These are phyloP conservation scores for Oreohelix idahoensis DNA, from an alignment of 1,140 invertebrate genomes.

Conservation along the genomic window DNA sequence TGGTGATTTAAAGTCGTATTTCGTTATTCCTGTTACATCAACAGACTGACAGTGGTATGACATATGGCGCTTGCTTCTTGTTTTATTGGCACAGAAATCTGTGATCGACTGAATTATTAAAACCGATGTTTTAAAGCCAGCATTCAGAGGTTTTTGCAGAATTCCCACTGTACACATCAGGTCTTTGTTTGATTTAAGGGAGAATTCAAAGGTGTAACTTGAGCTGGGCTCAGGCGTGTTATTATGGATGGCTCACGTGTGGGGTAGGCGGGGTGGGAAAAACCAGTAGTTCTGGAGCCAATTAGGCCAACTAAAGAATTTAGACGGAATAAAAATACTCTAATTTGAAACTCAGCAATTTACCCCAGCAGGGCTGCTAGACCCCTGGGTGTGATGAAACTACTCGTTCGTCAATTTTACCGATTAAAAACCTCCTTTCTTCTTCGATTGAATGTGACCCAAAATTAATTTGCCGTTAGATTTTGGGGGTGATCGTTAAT, in stretches of 20 bases:
- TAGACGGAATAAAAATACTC: slow-evolving; percentile 9
- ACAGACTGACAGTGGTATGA: too few species aligned
- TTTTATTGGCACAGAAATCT: too few species aligned
- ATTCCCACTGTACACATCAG: too few species aligned
- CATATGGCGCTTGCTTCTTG: too few species aligned
- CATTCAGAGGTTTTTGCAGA: too few species aligned
- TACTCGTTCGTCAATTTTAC: slow-evolving; percentile 23
- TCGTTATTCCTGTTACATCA: too few species aligned
- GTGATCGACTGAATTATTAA: too few species aligned
- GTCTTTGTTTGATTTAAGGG: too few species aligned
- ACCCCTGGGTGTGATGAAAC: background rate
- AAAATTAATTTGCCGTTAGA: slow-evolving; percentile 29
- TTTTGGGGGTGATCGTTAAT: slow-evolving; percentile 21
- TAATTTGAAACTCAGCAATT: slow-evolving; percentile 36
- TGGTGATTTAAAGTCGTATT: too few species aligned
- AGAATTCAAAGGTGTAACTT: too few species aligned
- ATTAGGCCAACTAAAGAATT: slow-evolving; percentile 18
- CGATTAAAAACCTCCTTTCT: slow-evolving; percentile 29
- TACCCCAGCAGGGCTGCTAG: background rate
- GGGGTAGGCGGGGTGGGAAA: background rate
- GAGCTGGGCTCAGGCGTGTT: too few species aligned
- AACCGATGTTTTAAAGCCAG: too few species aligned
- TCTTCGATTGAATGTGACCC: slow-evolving; percentile 29
- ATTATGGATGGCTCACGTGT: background rate
- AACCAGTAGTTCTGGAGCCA: slow-evolving; percentile 5